phyloP scores from a whole-genome alignment of 2,113 vertebrate genomes.

The Chascanopsetta lugubris region DNA sequence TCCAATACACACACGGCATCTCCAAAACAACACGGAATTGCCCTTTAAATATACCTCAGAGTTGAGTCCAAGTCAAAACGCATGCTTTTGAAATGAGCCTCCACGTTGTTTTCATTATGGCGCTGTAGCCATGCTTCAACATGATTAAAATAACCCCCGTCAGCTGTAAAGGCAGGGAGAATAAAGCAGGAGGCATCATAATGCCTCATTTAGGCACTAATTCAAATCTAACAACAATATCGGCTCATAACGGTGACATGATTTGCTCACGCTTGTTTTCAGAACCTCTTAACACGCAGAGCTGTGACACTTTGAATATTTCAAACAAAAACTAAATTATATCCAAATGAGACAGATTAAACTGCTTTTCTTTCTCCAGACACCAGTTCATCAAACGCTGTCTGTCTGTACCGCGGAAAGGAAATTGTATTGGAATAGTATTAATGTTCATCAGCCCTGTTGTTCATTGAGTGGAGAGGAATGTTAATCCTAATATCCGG shows the following conservation, averaged over 20 bases:
- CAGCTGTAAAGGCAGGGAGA: slow-evolving; percentile 53
- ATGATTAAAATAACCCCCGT: slow-evolving; percentile 69
- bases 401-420: slow-evolving; percentile 10
- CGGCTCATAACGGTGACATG: slow-evolving; percentile 63
- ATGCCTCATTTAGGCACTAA: slow-evolving; percentile 76
- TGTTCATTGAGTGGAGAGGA: background rate
- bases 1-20: slow-evolving; percentile 15
- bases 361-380: slow-evolving; percentile 28
- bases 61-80: slow-evolving; percentile 52
- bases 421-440: background rate
- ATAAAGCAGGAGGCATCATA: slow-evolving; percentile 59
- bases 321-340: slow-evolving; percentile 48
- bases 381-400: slow-evolving; percentile 27
- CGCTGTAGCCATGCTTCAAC: slow-evolving; percentile 59
- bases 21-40: slow-evolving; percentile 1
- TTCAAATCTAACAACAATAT: slow-evolving; percentile 79
- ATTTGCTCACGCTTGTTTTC: slow-evolving; percentile 70
- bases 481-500: background rate
- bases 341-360: slow-evolving; percentile 22
- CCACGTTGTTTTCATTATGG: slow-evolving; percentile 54
- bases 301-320: slow-evolving; percentile 49
- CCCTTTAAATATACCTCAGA: slow-evolving; percentile 31
- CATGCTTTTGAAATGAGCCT: slow-evolving; percentile 61
- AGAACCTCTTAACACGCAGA: slow-evolving; percentile 65
- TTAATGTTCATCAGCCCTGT: background rate